Evolutionary conservation across 1,140 invertebrate genomes (phyloP).

Genomic region (Diorhabda sublineata): DNA sequence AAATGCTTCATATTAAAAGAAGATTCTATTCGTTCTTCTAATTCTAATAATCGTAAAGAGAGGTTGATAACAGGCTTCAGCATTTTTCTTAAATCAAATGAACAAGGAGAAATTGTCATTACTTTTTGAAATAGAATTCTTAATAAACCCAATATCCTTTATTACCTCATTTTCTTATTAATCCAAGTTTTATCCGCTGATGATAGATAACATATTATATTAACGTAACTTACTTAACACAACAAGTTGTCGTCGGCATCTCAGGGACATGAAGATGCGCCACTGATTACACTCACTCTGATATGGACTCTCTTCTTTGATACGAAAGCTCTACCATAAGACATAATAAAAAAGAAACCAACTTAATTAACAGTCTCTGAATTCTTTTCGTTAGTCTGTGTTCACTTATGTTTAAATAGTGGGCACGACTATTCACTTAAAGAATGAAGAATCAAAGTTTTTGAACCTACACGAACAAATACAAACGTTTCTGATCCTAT

Average conservation of each 20-base stretch:
- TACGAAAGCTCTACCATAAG: neutral
- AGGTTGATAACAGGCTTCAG: no score
- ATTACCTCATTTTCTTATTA: no score
- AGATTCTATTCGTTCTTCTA: no score
- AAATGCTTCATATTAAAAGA: no score
- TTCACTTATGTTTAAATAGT: neutral
- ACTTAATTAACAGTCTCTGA: slow-evolving; percentile 2
- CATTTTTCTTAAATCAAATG: no score
- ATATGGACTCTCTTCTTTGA: neutral
- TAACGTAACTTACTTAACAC: no score
- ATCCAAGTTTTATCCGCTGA: no score
- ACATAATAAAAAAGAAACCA: slow-evolving; percentile 3
- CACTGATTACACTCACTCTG: neutral
- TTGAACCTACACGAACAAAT: neutral
- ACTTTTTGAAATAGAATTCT: no score
- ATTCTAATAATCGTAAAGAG: no score
- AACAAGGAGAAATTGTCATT: no score
- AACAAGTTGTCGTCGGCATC: neutral
- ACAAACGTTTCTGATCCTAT: neutral
- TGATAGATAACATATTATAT: no score
- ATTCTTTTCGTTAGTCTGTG: neutral
- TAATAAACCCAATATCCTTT: no score
- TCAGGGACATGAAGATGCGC: neutral
- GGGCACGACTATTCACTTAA: slow-evolving; percentile 1
- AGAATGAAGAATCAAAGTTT: neutral